These are phyloP conservation scores for Cottoperca gobio DNA, from an alignment of 2,797 vertebrate species.

Conservation along the genomic window DNA sequence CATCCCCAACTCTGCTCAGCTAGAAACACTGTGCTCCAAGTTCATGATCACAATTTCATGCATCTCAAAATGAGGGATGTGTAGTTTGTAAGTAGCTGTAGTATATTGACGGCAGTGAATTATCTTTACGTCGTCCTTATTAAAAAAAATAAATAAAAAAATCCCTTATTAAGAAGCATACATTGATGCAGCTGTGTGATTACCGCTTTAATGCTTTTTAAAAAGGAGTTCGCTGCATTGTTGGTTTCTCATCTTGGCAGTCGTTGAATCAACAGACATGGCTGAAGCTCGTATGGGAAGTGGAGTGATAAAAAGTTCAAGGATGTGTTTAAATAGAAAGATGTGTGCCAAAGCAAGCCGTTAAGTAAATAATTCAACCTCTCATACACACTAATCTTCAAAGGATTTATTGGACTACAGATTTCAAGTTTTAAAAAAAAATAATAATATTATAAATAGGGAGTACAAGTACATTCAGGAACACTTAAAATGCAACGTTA, in stretches of 20 bases:
- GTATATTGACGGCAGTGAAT: slow-evolving; percentile 78
- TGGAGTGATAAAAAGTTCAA: slow-evolving; percentile 55
- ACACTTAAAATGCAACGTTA: slow-evolving; percentile 54
- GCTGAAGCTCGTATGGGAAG: slow-evolving; percentile 35
- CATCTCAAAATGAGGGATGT: slow-evolving; percentile 83
- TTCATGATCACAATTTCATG: slow-evolving; percentile 87
- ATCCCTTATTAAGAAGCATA: slow-evolving; percentile 67
- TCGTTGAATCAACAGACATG: slow-evolving; percentile 43
- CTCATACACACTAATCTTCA: slow-evolving; percentile 68
- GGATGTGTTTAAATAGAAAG: slow-evolving; percentile 39
- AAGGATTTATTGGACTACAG: slow-evolving; percentile 80
- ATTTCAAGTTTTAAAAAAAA: slow-evolving; percentile 74
- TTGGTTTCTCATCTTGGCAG: slow-evolving; percentile 48
- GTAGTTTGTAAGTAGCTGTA: slow-evolving; percentile 72
- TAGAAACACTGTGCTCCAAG: slow-evolving; percentile 82
- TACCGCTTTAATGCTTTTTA: slow-evolving; percentile 50
- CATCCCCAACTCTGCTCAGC: slow-evolving; percentile 78
- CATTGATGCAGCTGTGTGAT: slow-evolving; percentile 55
- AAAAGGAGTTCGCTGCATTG: slow-evolving; percentile 46
- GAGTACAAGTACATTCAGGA: slow-evolving; percentile 57
- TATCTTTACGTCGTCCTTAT: slow-evolving; percentile 70
- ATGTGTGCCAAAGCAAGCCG: slow-evolving; percentile 46
- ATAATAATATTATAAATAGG: slow-evolving; percentile 68
- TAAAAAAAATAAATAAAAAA: slow-evolving; percentile 55
- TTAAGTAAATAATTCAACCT: slow-evolving; percentile 72